A percentile compares a stretch with the other conserved stretches of the same genome.
These are phyloP conservation scores for Ametastegia equiseti DNA, from an alignment of 2,888 invertebrate genomes.

Conservation along the genomic window DNA sequence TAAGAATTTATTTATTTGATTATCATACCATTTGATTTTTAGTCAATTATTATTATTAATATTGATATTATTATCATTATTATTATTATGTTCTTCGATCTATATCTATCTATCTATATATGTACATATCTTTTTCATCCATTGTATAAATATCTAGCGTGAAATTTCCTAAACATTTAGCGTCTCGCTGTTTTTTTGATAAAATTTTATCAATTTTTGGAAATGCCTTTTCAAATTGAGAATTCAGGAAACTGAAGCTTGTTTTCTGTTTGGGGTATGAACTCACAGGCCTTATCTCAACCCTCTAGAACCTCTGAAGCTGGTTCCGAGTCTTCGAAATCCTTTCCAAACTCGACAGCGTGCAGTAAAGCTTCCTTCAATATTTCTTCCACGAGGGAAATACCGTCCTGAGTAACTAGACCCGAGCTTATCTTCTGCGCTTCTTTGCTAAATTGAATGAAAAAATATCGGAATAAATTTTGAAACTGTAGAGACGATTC, in stretches of 20 bases:
- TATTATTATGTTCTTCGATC: background rate
- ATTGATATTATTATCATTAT: background rate
- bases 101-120: background rate
- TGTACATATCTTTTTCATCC: constrained; percentile 11
- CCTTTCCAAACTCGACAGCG: constrained; percentile 7
- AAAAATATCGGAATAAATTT: background rate
- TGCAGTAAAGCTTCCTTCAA: constrained; percentile 32
- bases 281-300: background rate
- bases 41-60: background rate
- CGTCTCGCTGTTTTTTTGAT: background rate
- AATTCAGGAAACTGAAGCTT: background rate
- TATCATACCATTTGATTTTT: background rate
- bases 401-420: constrained; percentile 9
- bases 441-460: background rate
- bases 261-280: background rate
- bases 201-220: background rate
- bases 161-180: background rate
- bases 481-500: background rate
- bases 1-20: background rate
- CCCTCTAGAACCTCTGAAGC: background rate
- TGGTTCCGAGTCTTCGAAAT: background rate
- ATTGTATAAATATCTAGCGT: constrained; percentile 11
- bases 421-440: constrained; percentile 11
- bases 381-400: constrained; percentile 24
- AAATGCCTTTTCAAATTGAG: background rate